Evolutionary conservation across 2,888 invertebrate species (phyloP).

Genomic region (Limnephilus marmoratus): DNA sequence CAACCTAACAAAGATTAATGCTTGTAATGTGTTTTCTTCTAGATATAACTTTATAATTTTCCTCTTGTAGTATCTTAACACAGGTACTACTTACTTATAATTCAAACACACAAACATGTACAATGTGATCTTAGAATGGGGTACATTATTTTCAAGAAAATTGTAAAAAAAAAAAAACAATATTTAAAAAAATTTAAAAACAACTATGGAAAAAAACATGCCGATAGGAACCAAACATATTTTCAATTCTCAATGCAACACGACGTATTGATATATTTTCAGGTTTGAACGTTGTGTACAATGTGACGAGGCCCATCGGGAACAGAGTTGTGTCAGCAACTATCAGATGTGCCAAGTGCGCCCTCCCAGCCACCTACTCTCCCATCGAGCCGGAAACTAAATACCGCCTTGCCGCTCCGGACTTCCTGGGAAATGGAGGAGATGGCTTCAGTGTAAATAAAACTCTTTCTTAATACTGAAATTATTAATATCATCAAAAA

Average conservation of each 20-base stretch:
- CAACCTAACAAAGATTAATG: too few species aligned
- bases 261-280: slow-evolving; percentile 50
- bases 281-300: slow-evolving; percentile 81
- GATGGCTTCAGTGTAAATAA: slow-evolving; percentile 79
- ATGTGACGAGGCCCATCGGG: slow-evolving; percentile 78
- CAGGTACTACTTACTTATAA: too few species aligned
- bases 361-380: slow-evolving; percentile 79
- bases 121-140: too few species aligned
- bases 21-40: too few species aligned
- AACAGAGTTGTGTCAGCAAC: slow-evolving; percentile 78
- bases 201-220: too few species aligned
- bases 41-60: too few species aligned
- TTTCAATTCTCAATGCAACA: background rate
- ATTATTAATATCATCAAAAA: background rate
- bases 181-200: too few species aligned
- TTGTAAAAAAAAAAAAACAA: too few species aligned
- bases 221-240: background rate
- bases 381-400: slow-evolving; percentile 76
- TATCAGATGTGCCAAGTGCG: slow-evolving; percentile 81
- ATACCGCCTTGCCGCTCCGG: slow-evolving; percentile 81
- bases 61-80: too few species aligned
- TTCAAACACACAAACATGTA: too few species aligned
- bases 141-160: too few species aligned
- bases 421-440: slow-evolving; percentile 83
- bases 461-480: background rate